Evolutionary conservation across 2,888 invertebrate species (phyloP), one percentile per base, ranked within the genome.

Genomic region (Boloria euphrosyne): DNA sequence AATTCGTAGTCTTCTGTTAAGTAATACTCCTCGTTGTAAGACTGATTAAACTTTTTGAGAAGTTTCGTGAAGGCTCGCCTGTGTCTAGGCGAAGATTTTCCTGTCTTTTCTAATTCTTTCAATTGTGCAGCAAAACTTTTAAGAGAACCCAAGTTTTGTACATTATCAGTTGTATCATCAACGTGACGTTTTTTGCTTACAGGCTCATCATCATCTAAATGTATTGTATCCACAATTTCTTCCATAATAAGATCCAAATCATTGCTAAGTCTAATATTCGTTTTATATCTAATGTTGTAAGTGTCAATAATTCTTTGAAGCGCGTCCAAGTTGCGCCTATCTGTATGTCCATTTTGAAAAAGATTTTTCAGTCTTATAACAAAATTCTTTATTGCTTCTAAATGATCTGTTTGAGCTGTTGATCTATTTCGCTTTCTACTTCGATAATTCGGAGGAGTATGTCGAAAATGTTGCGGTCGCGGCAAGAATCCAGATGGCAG

Each of bases 11-110:
- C 76, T 6, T 71, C 70, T 63, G 80, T 81, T n/a, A 89, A 55
- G 67, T 84, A 82, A 54, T 90, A 75, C 68, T 90, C 89, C 1
- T 87, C 82, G 62, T 86, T 80, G 66, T 85, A 89, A 2, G 81
- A 80, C 68, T 83, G 81, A 66, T 92, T 92, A 55, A 88, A 91
- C 2, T 79, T 84, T 78, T 83, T 88, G 3, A 92, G 73, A 7
- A 87, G 78, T 66, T 80, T 84, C 1, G 85, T 84, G 13, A 92
- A 81, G 0, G 85, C 83, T 75, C 90, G 79, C 67, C 82, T 82
- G 63, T 89, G 86, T 59, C 79, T 80, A 0, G 85, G 72, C 16
- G 80, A 80, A 3, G 80, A 74, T 70, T 81, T 76, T 6, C 80
- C 75, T 51, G 82, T 81, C 2, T 58, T 63, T 69, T 83, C 82